Percentiles rank a stretch among this genome's conserved stretches.
Evolutionary conservation across 1,140 invertebrate genomes (phyloP).

Genomic region (Dendroctonus valens): DNA sequence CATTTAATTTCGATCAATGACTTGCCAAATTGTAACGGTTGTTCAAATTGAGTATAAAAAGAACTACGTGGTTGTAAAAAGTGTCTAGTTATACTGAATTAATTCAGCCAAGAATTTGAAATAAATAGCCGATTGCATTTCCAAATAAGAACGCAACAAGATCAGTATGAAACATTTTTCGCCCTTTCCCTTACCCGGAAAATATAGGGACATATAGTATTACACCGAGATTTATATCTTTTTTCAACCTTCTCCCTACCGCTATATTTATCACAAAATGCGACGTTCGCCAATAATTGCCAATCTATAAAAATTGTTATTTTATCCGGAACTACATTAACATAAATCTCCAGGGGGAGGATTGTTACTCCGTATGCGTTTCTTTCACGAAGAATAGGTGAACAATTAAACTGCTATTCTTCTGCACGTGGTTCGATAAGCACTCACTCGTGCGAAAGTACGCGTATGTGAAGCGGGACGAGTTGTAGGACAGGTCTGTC

Average conservation of each 20-base stretch:
- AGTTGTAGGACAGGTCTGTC: too few species aligned
- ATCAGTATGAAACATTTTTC: too few species aligned
- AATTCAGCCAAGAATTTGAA: too few species aligned
- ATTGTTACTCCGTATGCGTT: conserved; percentile 24
- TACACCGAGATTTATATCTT: conserved; percentile 13
- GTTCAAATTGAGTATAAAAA: conserved; percentile 7
- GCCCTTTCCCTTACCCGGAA: background rate
- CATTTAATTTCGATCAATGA: conserved; percentile 34
- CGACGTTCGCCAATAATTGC: conserved; percentile 30
- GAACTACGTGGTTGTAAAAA: too few species aligned
- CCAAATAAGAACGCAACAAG: too few species aligned
- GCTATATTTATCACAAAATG: conserved; percentile 27
- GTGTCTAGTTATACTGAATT: too few species aligned
- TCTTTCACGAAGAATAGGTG: conserved; percentile 41
- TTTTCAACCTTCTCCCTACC: conserved; percentile 15
- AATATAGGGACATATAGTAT: conserved; percentile 19
- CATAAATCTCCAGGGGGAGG: conserved; percentile 33
- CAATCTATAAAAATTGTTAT: conserved; percentile 36
- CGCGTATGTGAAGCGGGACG: conserved; percentile 9
- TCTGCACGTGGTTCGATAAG: conserved; percentile 40
- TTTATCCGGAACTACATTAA: conserved; percentile 38
- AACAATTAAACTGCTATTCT: conserved; percentile 44
- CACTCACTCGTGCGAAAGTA: conserved; percentile 32
- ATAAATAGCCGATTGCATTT: too few species aligned
- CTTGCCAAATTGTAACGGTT: conserved; percentile 21